phyloP scores from a whole-genome alignment of 1,140 invertebrate species.

The Drosophila obscura region DNA sequence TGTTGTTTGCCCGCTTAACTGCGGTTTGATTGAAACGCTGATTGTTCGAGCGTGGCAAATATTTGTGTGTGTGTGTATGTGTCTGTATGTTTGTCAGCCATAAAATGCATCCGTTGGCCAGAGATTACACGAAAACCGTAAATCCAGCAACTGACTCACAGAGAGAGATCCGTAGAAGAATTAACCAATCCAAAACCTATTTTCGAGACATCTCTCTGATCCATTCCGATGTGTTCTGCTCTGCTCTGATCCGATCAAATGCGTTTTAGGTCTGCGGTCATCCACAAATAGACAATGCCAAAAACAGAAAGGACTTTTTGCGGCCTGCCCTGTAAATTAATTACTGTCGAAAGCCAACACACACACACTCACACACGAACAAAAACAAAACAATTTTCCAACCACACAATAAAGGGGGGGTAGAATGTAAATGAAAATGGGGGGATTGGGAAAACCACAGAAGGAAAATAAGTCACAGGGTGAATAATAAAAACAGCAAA shows the following conservation, averaged over 20 bases:
- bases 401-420: slow-evolving; percentile 11
- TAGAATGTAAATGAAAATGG: not conserved
- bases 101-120: slow-evolving; percentile 9
- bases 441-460: not conserved
- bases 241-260: slow-evolving; percentile 28
- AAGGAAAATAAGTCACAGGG: slow-evolving; percentile 23
- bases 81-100: not conserved
- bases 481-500: slow-evolving; percentile 54
- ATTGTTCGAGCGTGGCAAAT: slow-evolving; percentile 52
- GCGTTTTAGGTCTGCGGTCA: slow-evolving; percentile 25
- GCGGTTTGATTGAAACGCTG: slow-evolving; percentile 56
- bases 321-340: slow-evolving; percentile 67
- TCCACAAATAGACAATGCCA: slow-evolving; percentile 55
- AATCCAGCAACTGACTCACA: slow-evolving; percentile 10
- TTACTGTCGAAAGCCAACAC: slow-evolving; percentile 47
- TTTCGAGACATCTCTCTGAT: slow-evolving; percentile 36
- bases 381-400: slow-evolving; percentile 48
- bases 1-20: slow-evolving; percentile 46
- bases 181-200: slow-evolving; percentile 42
- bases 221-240: slow-evolving; percentile 25
- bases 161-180: slow-evolving; percentile 1
- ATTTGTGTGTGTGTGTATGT: slow-evolving; percentile 45
- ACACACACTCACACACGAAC: slow-evolving; percentile 14
- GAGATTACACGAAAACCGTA: slow-evolving; percentile 13
- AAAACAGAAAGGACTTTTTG: slow-evolving; percentile 59